These are phyloP conservation scores for Nycticorax nycticorax DNA, from an alignment of 2,113 vertebrate genomes.

Conservation along the genomic window DNA sequence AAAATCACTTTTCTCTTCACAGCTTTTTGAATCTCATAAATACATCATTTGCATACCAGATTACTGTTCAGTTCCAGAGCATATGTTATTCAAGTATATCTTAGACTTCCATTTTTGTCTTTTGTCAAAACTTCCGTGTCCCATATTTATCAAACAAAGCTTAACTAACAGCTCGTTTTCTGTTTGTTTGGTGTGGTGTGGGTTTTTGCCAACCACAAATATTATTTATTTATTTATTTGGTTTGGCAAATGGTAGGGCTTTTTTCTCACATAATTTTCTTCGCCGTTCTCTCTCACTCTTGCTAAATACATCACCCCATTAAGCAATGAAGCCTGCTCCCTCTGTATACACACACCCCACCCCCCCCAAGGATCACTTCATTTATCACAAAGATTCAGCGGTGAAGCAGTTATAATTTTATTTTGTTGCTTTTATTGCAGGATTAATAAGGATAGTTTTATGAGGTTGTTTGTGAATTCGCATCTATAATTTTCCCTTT, in stretches of 20 bases:
- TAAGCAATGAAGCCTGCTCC: background rate
- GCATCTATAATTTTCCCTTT: background rate
- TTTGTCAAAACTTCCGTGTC: background rate
- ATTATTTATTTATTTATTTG: background rate
- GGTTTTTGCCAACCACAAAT: background rate
- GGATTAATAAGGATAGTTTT: background rate
- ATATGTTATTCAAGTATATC: background rate
- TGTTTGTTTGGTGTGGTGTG: background rate
- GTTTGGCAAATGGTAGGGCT: background rate
- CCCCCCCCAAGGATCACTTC: background rate
- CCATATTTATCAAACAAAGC: background rate
- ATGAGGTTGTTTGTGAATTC: conserved; percentile 20
- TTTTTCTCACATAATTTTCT: background rate
- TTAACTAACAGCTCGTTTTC: background rate
- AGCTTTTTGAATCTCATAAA: background rate
- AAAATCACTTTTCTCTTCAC: background rate
- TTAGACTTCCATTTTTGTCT: background rate
- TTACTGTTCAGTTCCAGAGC: background rate
- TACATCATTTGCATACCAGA: background rate
- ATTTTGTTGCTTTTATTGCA: background rate
- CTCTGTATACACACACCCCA: background rate
- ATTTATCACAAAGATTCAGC: background rate
- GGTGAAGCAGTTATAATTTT: background rate
- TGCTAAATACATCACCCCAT: background rate
- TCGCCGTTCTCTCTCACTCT: background rate